phyloP scores from a whole-genome alignment of 2,797 vertebrate genomes.

The Hyperoplus lanceolatus region DNA sequence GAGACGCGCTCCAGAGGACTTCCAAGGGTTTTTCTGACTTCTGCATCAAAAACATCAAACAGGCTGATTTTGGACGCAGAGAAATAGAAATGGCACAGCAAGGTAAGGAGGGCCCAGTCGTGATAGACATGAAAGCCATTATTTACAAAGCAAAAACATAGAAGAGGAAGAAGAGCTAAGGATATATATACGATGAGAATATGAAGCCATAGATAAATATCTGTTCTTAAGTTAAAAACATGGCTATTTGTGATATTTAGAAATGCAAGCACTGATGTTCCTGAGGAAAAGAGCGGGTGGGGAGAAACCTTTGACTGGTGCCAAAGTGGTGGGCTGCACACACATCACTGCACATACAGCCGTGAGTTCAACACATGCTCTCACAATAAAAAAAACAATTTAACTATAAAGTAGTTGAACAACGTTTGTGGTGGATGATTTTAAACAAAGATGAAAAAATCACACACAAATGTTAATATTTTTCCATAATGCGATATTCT shows the following conservation, averaged over 20 bases:
- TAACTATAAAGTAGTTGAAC: too few relatives aligned
- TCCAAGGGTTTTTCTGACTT: slow-evolving; percentile 91
- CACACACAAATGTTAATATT: background rate
- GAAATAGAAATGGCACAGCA: slow-evolving; percentile 94
- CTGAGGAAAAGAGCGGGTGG: slow-evolving; percentile 92
- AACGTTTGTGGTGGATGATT: background rate
- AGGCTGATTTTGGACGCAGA: slow-evolving; percentile 91
- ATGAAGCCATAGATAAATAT: background rate
- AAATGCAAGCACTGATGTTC: slow-evolving; percentile 95
- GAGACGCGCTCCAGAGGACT: slow-evolving; percentile 90
- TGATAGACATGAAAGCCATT: background rate
- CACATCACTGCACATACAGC: slow-evolving; percentile 96
- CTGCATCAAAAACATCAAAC: slow-evolving; percentile 94
- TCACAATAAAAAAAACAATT: background rate
- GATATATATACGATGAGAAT: background rate
- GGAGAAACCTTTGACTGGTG: slow-evolving; percentile 93
- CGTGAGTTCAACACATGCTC: slow-evolving; percentile 81
- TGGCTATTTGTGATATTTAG: slow-evolving; percentile 73
- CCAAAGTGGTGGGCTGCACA: slow-evolving; percentile 95
- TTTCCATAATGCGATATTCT: background rate
- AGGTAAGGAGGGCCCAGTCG: slow-evolving; percentile 76
- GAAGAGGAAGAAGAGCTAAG: background rate
- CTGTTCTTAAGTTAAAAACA: background rate
- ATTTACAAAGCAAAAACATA: background rate
- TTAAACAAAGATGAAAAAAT: background rate